A percentile compares a stretch with the other conserved stretches of the same genome.
Conservation (phyloP, 2,888 invertebrate genomes). For the Agapostemon virescens region DNA sequence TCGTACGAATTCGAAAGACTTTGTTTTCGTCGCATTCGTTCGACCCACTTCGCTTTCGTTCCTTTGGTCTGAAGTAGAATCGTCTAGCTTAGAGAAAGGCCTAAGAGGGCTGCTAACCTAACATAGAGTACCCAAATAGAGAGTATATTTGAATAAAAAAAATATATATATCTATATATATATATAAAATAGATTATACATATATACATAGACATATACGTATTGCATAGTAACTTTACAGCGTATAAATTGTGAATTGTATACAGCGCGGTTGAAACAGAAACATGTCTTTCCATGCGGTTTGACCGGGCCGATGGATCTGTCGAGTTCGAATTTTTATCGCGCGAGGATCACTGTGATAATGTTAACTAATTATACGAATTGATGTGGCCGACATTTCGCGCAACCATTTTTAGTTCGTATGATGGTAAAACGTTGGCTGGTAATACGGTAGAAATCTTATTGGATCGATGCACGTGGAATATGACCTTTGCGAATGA, state of each 20-base stretch:
- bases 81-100: slow-evolving; percentile 66
- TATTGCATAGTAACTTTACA: slow-evolving; percentile 60
- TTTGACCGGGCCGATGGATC: slow-evolving; percentile 59
- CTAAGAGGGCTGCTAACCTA: slow-evolving; percentile 59
- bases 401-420: background rate
- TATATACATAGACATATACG: slow-evolving; percentile 48
- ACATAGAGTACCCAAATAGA: slow-evolving; percentile 68
- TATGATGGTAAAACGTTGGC: background rate
- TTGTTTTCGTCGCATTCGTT: slow-evolving; percentile 18
- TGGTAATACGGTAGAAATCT: background rate
- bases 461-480: slow-evolving; percentile 6
- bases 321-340: slow-evolving; percentile 41
- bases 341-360: slow-evolving; percentile 53
- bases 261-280: slow-evolving; percentile 60
- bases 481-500: background rate
- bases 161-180: slow-evolving; percentile 64
- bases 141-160: slow-evolving; percentile 72
- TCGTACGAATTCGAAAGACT: slow-evolving; percentile 24
- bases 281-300: slow-evolving; percentile 53
- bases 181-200: slow-evolving; percentile 28
- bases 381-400: background rate
- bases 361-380: slow-evolving; percentile 35
- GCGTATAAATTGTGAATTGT: slow-evolving; percentile 64
- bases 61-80: slow-evolving; percentile 51
- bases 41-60: slow-evolving; percentile 3